Evolutionary conservation across 2,113 vertebrate genomes (phyloP).

Genomic region (Nesogale talazaci): DNA sequence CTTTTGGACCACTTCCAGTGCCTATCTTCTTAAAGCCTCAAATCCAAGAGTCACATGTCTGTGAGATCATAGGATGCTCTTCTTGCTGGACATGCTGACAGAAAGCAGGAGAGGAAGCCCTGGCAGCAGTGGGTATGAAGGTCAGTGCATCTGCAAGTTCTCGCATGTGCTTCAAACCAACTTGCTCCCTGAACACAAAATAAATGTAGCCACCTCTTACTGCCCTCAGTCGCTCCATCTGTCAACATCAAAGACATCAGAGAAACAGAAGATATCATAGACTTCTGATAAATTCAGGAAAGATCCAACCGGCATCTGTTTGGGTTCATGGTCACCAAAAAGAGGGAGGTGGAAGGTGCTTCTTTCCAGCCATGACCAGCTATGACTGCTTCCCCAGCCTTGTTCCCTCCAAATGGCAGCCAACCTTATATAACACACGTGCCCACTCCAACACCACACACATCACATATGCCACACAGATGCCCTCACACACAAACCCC

Average conservation of each 20-base stretch:
- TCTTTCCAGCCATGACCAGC: neutral
- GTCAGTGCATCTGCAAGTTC: neutral
- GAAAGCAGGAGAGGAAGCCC: too few relatives aligned
- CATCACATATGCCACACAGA: neutral
- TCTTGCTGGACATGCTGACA: fast-evolving
- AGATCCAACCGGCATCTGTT: fast-evolving
- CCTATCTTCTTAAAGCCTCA: neutral
- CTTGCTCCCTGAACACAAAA: neutral
- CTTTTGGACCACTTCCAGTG: too few relatives aligned
- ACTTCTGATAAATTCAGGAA: neutral
- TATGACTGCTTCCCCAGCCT: too few relatives aligned
- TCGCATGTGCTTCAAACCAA: neutral
- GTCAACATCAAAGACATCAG: neutral
- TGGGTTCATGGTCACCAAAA: too few relatives aligned
- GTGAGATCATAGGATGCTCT: fast-evolving
- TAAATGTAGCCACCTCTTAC: fast-evolving
- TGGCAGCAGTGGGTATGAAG: fast-evolving
- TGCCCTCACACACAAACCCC: neutral
- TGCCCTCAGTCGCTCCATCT: neutral
- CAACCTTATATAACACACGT: too few relatives aligned
- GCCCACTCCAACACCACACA: neutral
- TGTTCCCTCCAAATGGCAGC: too few relatives aligned
- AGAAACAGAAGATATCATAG: neutral
- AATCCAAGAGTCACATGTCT: neutral
- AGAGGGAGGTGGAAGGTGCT: fast-evolving